Evolutionary conservation across 2,888 invertebrate genomes (phyloP), one percentile per base, ranked within the genome.

Genomic region (Diloba caeruleocephala): DNA sequence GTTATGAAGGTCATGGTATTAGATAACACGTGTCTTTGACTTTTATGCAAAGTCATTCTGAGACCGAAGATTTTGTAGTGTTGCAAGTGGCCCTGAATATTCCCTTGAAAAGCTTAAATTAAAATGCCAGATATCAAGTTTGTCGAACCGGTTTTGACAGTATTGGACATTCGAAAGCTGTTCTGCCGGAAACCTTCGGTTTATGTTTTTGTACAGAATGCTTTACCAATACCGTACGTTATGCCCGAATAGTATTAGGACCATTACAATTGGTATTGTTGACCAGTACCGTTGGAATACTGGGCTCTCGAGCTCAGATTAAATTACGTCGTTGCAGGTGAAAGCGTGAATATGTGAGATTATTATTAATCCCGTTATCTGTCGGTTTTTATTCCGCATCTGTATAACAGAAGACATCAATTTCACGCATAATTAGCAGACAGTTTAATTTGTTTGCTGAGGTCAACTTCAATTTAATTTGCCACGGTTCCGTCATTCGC

Each of bases 1-100:
- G 14, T 12, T 25, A 43, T 44, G 15, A 51, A 71, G 74, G 71
- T 54, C 71, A 36, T 10, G 21, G 4, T 7, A 6, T 65, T 46
- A 49, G 56, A 59, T 59, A 63, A 56, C 25, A 38, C 3, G 4
- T 36, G 34, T 13, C 23, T 46, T 46, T 28, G 28, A 34, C 36
- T 25, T 29, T 36, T 19, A 12, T 61, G 62, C 54, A 0, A 17
- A 28, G 53, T 62, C 62, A 60, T 44, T 44, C 39, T 43, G 42
- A 32, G 17, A 23, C 6, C 9, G 33, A 38, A 42, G 7, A 29
- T 26, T 9, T 7, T 2, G 9, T 12, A 10, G 9, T 23, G 12
- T 31, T 39, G 1, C 4, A 36, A 25, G n/a, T 3, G 9, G 13
- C 25, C 14, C 9, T 66, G 39, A 39, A 19, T 9, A 1, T 0